Base-by-base conservation (phyloP, 2,888 invertebrate genomes). In the Ceriagrion tenellum region DNA sequence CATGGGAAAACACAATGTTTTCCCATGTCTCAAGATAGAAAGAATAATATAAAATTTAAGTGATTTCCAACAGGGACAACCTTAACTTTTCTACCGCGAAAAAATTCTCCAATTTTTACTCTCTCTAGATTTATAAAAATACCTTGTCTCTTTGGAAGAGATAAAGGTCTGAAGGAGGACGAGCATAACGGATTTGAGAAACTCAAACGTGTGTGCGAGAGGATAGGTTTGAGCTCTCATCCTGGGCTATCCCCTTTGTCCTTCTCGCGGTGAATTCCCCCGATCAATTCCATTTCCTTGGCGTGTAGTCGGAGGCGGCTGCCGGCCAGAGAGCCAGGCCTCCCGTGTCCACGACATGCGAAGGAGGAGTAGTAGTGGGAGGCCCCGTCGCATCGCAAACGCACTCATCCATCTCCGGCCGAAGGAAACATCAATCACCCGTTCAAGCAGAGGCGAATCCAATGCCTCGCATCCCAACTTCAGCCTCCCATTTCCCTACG, bases 391-490 rank as follows among this genome's bases (percentile, higher is more conserved):
- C n/a, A 12, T 69, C 69, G 69, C 69, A 10, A 10, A n/a, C 10
- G 69, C n/a, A 69, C 69, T 69, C 69, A 69, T 69, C 69, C 69
- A 69, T 69, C 69, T 69, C 69, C n/a, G 69, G 26, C 69, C 69
- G 8, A 69, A n/a, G 69, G 69, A 69, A 69, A n/a, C 69, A 69
- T 69, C 69, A 69, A 69, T 69, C 69, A 69, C 69, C 69, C 6
- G 47, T 47, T 12, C 69, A 26, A 26, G 69, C 69, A 69, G 47
- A 47, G 47, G 69, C 69, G 12, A n/a, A 69, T 69, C 69, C n/a
- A 26, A 69, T 20, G 59, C 59, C 20, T 26, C 26, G 10, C 23
- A 26, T 23, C 69, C 26, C 69, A 26, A n/a, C 69, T 69, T 26
- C 69, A 10, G 26, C 69, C 69, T 6, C 26, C n/a, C 69, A 12